Conservation (phyloP, 1,140 invertebrate genomes). For the Zaprionus lachaisei region DNA sequence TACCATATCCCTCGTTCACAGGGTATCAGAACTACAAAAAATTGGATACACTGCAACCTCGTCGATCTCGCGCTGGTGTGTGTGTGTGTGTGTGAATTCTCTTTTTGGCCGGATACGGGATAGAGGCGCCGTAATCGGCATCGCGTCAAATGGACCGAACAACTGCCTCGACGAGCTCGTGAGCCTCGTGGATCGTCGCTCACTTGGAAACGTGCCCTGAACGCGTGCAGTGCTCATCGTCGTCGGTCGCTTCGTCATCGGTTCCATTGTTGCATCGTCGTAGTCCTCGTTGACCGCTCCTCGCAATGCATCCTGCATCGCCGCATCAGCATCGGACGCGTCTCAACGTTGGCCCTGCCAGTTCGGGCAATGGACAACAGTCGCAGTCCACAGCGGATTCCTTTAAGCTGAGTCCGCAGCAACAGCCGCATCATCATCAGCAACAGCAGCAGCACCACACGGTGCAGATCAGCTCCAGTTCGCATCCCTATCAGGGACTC, state of each 20-base stretch:
- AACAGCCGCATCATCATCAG: constrained; percentile 31
- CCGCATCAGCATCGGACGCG: constrained; percentile 76
- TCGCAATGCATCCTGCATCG: constrained; percentile 73
- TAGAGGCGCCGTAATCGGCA: constrained; percentile 32
- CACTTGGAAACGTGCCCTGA: constrained; percentile 72
- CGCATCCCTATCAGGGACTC: constrained; percentile 74
- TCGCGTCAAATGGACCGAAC: constrained; percentile 65
- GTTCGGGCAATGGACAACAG: constrained; percentile 51
- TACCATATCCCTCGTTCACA: background rate
- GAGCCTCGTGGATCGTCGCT: constrained; percentile 25
- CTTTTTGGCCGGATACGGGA: constrained; percentile 34
- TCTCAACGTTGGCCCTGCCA: constrained; percentile 46
- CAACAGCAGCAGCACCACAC: constrained; percentile 55
- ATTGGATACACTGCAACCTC: constrained; percentile 19
- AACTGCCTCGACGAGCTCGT: constrained; percentile 32
- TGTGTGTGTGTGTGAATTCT: constrained; percentile 17
- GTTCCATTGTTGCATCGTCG: constrained; percentile 3
- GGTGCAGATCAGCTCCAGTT: constrained; percentile 58
- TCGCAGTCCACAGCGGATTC: constrained; percentile 49
- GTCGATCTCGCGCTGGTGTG: constrained; percentile 15
- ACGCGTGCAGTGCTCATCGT: constrained; percentile 66
- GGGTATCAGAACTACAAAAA: constrained; percentile 34
- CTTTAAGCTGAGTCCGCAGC: constrained; percentile 58
- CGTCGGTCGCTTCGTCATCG: constrained; percentile 34
- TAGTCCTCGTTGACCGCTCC: background rate